phyloP scores from a whole-genome alignment of 2,888 invertebrate species.

The Eustalomyia histrio region DNA sequence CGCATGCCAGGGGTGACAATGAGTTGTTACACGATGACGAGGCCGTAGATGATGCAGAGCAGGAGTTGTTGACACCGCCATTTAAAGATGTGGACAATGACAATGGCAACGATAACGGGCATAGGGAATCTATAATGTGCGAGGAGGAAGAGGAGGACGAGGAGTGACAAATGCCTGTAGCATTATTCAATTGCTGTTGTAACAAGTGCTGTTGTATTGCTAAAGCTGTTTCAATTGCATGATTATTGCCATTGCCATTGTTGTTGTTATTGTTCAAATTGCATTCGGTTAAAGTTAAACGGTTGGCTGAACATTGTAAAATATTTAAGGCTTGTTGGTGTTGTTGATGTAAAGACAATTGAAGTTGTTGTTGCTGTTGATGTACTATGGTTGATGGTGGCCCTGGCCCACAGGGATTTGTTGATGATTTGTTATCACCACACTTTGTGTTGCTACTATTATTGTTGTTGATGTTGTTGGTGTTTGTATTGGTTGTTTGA shows the following conservation, averaged over 20 bases:
- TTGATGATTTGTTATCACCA: conserved; percentile 62
- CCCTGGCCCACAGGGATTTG: conserved; percentile 67
- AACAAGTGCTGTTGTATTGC: conserved; percentile 64
- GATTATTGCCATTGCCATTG: conserved; percentile 47
- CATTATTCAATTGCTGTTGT: conserved; percentile 64
- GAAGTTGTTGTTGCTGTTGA: conserved; percentile 61
- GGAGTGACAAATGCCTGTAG: conserved; percentile 32
- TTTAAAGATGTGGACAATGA: conserved; percentile 42
- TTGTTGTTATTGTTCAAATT: conserved; percentile 69
- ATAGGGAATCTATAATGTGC: conserved; percentile 47
- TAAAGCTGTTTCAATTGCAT: conserved; percentile 69
- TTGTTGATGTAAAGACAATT: conserved; percentile 57
- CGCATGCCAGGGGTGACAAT: conserved; percentile 79
- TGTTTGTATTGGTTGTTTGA: conserved; percentile 49
- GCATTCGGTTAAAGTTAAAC: conserved; percentile 73
- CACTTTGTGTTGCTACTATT: conserved; percentile 28
- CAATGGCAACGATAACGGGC: conserved; percentile 54
- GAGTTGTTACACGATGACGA: conserved; percentile 51
- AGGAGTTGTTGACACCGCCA: conserved; percentile 24
- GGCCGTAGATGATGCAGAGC: conserved; percentile 56
- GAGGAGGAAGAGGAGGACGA: conserved; percentile 31
- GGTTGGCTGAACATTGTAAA: conserved; percentile 63
- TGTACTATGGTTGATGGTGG: conserved; percentile 63
- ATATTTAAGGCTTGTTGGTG: conserved; percentile 63
- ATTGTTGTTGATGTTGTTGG: conserved; percentile 8